Conservation (phyloP, 2,888 invertebrate genomes). For the Leptinotarsa tumamoca region DNA sequence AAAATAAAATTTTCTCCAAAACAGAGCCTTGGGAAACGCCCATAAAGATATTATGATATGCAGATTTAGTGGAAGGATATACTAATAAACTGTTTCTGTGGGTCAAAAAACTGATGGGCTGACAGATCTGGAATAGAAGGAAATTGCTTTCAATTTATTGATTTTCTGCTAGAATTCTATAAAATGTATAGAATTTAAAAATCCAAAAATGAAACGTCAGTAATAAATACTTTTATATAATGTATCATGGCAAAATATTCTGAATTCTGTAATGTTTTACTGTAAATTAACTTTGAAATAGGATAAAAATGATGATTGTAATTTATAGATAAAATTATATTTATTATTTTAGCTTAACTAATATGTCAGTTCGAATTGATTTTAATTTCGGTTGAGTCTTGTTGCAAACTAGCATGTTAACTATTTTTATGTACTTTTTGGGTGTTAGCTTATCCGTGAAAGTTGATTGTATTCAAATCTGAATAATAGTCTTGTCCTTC, state of each 20-base stretch:
- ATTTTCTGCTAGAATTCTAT: too few species aligned
- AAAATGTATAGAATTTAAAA: too few species aligned
- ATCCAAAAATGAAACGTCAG: too few species aligned
- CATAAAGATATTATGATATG: too few species aligned
- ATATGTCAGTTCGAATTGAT: slow-evolving; percentile 15
- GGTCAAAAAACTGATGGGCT: not conserved
- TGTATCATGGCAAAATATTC: too few species aligned
- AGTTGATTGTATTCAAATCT: not conserved
- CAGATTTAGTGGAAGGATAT: too few species aligned
- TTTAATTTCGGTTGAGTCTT: slow-evolving; percentile 44
- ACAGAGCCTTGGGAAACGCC: too few species aligned
- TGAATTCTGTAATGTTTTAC: not conserved
- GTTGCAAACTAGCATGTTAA: slow-evolving; percentile 39
- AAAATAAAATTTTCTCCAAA: too few species aligned
- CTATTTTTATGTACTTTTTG: slow-evolving; percentile 13
- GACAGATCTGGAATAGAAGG: too few species aligned
- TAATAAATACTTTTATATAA: too few species aligned
- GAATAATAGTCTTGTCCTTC: not conserved
- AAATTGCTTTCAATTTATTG: too few species aligned
- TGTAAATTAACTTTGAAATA: not conserved
- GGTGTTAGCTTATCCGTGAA: not conserved
- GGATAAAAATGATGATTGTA: slow-evolving; percentile 2
- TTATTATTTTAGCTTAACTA: not conserved
- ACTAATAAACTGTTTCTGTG: too few species aligned
- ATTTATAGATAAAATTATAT: not conserved